Percentiles rank a stretch among this genome's conserved stretches.
Evolutionary conservation across 2,113 vertebrate genomes (phyloP).

Genomic region (Recurvirostra avosetta): DNA sequence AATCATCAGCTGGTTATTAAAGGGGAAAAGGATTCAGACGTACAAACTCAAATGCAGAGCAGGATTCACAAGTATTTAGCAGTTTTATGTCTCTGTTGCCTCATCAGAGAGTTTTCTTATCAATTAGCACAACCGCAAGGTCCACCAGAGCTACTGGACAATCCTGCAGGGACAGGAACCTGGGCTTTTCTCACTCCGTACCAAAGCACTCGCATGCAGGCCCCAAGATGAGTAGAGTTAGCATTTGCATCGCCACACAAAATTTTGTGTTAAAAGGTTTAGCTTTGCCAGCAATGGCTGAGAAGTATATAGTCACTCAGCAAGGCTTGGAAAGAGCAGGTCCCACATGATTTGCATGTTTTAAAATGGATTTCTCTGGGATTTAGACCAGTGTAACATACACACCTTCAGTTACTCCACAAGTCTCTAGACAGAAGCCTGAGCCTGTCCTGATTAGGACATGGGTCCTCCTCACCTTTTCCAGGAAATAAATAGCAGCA

Average conservation of each 20-base stretch:
- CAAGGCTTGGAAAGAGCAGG: constrained; percentile 67
- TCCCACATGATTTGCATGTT: constrained; percentile 26
- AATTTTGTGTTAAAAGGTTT: constrained; percentile 47
- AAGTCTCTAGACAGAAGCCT: neutral
- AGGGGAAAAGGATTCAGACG: neutral
- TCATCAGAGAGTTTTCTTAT: neutral
- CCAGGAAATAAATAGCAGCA: neutral
- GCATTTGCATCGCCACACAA: neutral
- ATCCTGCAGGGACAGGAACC: neutral
- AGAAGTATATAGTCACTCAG: constrained; percentile 19
- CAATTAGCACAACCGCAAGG: neutral
- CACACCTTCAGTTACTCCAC: neutral
- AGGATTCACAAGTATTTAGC: neutral
- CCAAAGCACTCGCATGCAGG: neutral
- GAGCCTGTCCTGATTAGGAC: neutral
- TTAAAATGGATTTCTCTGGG: neutral
- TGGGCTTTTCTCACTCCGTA: neutral
- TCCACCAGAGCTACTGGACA: neutral
- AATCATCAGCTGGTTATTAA: neutral
- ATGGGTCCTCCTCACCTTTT: neutral
- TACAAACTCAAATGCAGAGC: neutral
- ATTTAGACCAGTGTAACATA: neutral
- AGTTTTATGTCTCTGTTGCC: neutral
- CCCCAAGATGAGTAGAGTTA: constrained; percentile 37
- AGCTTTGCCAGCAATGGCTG: constrained; percentile 16